Evolutionary conservation across 2,113 vertebrate species (phyloP).

Genomic region (Otis tarda): DNA sequence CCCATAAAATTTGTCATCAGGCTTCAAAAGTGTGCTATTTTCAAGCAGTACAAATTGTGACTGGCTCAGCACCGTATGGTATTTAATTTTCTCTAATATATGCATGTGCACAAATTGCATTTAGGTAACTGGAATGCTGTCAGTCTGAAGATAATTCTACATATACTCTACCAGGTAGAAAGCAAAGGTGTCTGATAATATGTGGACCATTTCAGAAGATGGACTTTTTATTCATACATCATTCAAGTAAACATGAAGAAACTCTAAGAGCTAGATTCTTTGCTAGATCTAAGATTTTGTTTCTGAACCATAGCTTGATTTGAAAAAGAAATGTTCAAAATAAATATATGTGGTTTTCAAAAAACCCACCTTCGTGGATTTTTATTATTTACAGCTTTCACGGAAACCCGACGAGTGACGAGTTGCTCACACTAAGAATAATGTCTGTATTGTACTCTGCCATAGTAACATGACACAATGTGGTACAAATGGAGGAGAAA

Average conservation of each 20-base stretch:
- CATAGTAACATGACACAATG: not conserved
- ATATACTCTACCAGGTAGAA: slow-evolving; percentile 21
- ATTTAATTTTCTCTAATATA: slow-evolving; percentile 71
- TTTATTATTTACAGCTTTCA: not conserved
- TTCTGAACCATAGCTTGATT: not conserved
- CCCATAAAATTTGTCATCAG: slow-evolving; percentile 66
- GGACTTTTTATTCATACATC: not conserved
- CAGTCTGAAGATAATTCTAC: slow-evolving; percentile 48
- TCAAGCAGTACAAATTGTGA: slow-evolving; percentile 69
- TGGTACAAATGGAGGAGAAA: not conserved
- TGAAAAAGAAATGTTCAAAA: not conserved
- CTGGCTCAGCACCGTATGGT: slow-evolving; percentile 68
- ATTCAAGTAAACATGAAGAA: not conserved
- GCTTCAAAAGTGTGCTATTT: slow-evolving; percentile 63
- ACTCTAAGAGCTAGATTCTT: not conserved
- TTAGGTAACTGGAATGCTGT: slow-evolving; percentile 45
- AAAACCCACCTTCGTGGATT: not conserved
- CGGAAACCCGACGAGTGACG: not conserved
- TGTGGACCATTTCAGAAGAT: not conserved
- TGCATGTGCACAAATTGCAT: slow-evolving; percentile 61
- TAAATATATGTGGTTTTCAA: not conserved
- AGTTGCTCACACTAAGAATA: not conserved
- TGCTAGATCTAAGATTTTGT: not conserved
- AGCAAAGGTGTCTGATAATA: not conserved
- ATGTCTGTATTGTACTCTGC: not conserved